phyloP scores from a whole-genome alignment of 2,113 vertebrate species.

The Scomber japonicus region DNA sequence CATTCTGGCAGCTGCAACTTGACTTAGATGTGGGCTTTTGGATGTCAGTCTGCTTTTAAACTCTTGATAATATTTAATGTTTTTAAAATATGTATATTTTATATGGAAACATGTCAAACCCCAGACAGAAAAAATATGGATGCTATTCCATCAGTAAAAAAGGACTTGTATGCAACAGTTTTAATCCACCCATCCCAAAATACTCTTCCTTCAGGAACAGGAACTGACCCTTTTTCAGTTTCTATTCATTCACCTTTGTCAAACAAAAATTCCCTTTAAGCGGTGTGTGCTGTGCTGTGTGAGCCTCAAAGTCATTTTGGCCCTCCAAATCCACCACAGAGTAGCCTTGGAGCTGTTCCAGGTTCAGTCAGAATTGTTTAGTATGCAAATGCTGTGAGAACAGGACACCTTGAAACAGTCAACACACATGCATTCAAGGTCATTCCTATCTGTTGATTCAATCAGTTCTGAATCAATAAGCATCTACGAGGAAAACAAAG shows the following conservation, averaged over 20 bases:
- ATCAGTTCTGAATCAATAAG: constrained; percentile 69
- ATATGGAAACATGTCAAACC: neutral
- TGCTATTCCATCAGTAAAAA: neutral
- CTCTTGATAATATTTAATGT: neutral
- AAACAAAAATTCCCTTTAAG: constrained; percentile 12
- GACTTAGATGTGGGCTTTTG: neutral
- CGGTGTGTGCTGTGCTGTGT: neutral
- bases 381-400: constrained; percentile 40
- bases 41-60: neutral
- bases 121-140: neutral
- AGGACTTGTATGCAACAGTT: neutral
- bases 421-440: constrained; percentile 56
- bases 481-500: constrained; percentile 37
- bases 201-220: constrained; percentile 16
- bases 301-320: constrained; percentile 9
- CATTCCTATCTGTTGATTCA: constrained; percentile 45
- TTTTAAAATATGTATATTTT: neutral
- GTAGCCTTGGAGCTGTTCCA: constrained; percentile 52
- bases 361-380: constrained; percentile 46
- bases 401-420: constrained; percentile 49
- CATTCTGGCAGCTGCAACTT: neutral
- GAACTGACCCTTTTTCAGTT: constrained; percentile 22
- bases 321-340: constrained; percentile 11
- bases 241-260: constrained; percentile 23
- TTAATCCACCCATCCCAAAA: neutral